These are phyloP conservation scores for Julus scanicus DNA, from an alignment of 2,888 invertebrate genomes.

Conservation along the genomic window DNA sequence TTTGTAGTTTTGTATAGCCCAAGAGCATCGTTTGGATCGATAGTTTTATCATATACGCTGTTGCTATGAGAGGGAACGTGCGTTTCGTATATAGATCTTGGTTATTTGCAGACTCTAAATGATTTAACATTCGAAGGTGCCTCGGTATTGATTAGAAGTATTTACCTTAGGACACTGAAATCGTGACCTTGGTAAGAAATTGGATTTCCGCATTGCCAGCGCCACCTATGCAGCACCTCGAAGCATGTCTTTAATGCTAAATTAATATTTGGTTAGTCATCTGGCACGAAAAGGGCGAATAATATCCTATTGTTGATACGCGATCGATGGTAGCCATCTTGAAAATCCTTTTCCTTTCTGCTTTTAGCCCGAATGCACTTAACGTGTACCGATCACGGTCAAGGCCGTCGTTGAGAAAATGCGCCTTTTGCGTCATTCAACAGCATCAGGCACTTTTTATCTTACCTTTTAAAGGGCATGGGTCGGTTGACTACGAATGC, in stretches of 20 bases:
- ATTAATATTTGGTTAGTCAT: not conserved
- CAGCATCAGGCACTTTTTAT: not conserved
- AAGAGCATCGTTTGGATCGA: not conserved
- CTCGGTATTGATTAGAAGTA: not conserved
- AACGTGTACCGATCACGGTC: constrained; percentile 19
- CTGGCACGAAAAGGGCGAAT: not conserved
- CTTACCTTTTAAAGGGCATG: constrained; percentile 19
- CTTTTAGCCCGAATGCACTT: not conserved
- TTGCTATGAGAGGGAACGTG: not conserved
- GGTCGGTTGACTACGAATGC: not conserved
- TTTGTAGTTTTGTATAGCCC: not conserved
- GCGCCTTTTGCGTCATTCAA: constrained; percentile 1
- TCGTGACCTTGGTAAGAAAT: not conserved
- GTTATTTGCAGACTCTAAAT: not conserved
- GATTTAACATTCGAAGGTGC: not conserved
- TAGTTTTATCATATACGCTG: not conserved
- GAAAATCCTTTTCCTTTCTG: not conserved
- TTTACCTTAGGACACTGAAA: not conserved
- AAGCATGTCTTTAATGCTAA: too few relatives aligned
- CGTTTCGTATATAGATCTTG: not conserved
- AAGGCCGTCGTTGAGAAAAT: not conserved
- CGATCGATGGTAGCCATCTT: not conserved
- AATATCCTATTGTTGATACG: not conserved
- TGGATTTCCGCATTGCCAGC: not conserved
- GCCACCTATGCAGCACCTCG: not conserved